A percentile compares a stretch with the other conserved stretches of the same genome.
Conservation (phyloP, 1,140 invertebrate species). For the Bicyclus anynana region DNA sequence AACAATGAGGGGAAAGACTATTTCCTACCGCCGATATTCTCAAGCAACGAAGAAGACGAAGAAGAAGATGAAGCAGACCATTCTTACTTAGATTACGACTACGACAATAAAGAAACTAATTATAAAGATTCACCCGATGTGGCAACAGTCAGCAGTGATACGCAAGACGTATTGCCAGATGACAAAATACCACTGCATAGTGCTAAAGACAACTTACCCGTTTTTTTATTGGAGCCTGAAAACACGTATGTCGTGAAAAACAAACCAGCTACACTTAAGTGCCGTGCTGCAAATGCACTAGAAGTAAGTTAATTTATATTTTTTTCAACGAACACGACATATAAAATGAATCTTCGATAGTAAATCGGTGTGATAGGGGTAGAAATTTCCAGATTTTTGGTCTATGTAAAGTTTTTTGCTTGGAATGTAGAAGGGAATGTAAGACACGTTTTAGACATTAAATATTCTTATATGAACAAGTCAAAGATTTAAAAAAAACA, state of each 20-base stretch:
- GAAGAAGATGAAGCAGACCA: slow-evolving; percentile 56
- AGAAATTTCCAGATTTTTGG: too few species aligned
- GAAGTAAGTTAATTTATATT: slow-evolving; percentile 62
- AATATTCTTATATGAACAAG: too few species aligned
- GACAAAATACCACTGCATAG: slow-evolving; percentile 76
- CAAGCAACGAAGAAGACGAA: slow-evolving; percentile 48
- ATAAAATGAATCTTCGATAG: too few species aligned
- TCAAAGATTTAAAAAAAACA: too few species aligned
- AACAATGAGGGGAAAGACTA: slow-evolving; percentile 58
- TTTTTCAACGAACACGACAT: neutral
- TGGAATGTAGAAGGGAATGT: too few species aligned
- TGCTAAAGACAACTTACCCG: slow-evolving; percentile 81
- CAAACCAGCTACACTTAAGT: slow-evolving; percentile 88
- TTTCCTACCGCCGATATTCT: slow-evolving; percentile 56
- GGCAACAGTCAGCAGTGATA: slow-evolving; percentile 32
- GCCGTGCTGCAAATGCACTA: slow-evolving; percentile 86
- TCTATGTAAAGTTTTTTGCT: too few species aligned
- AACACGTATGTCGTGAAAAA: slow-evolving; percentile 91
- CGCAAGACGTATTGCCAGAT: slow-evolving; percentile 40
- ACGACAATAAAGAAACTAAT: slow-evolving; percentile 59
- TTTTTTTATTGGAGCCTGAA: slow-evolving; percentile 88
- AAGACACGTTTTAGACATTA: too few species aligned
- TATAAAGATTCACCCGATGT: slow-evolving; percentile 64
- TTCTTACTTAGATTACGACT: slow-evolving; percentile 62
- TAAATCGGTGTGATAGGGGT: too few species aligned